Percentiles rank a stretch among this genome's conserved stretches.
phyloP scores from a whole-genome alignment of 2,888 invertebrate species.

The Hypena proboscidalis region DNA sequence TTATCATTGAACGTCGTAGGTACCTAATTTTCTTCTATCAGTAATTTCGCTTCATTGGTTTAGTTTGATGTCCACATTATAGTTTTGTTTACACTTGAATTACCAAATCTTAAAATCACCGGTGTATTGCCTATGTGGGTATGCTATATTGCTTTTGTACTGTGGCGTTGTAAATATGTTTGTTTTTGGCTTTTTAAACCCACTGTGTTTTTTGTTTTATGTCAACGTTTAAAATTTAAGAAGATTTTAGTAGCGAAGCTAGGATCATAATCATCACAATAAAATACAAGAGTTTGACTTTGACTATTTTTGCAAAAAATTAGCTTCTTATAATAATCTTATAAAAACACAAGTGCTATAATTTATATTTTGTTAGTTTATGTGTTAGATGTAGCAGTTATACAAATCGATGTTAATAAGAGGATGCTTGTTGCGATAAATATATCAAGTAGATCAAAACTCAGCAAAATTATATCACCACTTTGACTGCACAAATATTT shows the following conservation, averaged over 20 bases:
- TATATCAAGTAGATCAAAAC: conserved; percentile 34
- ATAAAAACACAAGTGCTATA: conserved; percentile 61
- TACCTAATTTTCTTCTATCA: conserved; percentile 47
- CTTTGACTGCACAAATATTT: conserved; percentile 25
- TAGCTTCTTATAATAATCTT: conserved; percentile 58
- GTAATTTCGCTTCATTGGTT: conserved; percentile 65
- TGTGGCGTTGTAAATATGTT: conserved; percentile 75
- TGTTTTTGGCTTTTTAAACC: conserved; percentile 69
- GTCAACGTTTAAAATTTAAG: conserved; percentile 59
- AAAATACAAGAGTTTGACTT: conserved; percentile 83
- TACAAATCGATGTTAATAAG: conserved; percentile 46
- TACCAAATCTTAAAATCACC: conserved; percentile 59
- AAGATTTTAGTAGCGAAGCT: conserved; percentile 66
- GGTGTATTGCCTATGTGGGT: conserved; percentile 73
- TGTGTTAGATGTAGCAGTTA: conserved; percentile 60
- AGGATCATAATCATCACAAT: conserved; percentile 76
- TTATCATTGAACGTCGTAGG: conserved; percentile 26
- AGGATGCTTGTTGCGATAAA: conserved; percentile 58
- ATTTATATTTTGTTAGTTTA: conserved; percentile 51
- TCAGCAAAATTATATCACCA: conserved; percentile 16
- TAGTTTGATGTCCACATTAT: conserved; percentile 56
- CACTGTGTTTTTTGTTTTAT: conserved; percentile 71
- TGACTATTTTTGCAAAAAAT: conserved; percentile 70
- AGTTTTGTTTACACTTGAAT: conserved; percentile 53
- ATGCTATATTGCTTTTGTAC: conserved; percentile 80